Base-by-base conservation (phyloP, 2,888 invertebrate species). In the Dicycla oo region DNA sequence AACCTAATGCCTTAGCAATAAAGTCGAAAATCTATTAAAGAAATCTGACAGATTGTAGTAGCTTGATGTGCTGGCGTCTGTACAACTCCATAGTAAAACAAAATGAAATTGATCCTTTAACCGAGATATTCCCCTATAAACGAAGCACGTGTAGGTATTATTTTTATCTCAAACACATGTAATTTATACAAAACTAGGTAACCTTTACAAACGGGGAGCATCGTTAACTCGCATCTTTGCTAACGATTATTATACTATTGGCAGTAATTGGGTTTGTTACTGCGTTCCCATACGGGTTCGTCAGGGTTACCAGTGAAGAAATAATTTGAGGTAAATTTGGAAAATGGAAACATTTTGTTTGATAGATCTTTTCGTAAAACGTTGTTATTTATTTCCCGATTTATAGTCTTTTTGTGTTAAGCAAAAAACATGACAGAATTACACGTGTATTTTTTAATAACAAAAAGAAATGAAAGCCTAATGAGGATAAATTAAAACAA, bases 201-300 rank as follows among this genome's bases (percentile, higher is more conserved):
- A 89, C 90, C 86, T 87, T 87, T 78, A 61, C 69, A 77, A 76
- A 53, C 72, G 66, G 79, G 83, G 83, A 77, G 78, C 83, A 83
- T 88, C 86, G 89, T 90, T 90, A 89, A 87, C 88, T 85, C 82
- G 73, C 84, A 82, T 88, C 87, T 86, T 85, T 82, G 75, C 84
- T 83, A 78, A 82, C 80, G 81, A 85, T 83, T 80, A 84, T 81
- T 78, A 85, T 85, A 84, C 82, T 86, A 87, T 86, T 82, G 80
- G 77, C 74, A 78, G 81, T 88, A 88, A 88, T 89, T 89, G 81
- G 82, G 76, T 88, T 90, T 80, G 88, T 89, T 90, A 86, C 62
- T 53, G 15, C 47, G 61, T 15, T 38, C 23, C 20, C 43, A 66
- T 68, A 53, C 11, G 57, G 47, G 23, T n/a, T 30, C 58, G 1